Conservation (phyloP, 2,113 vertebrate genomes). For the Platanista minor region DNA sequence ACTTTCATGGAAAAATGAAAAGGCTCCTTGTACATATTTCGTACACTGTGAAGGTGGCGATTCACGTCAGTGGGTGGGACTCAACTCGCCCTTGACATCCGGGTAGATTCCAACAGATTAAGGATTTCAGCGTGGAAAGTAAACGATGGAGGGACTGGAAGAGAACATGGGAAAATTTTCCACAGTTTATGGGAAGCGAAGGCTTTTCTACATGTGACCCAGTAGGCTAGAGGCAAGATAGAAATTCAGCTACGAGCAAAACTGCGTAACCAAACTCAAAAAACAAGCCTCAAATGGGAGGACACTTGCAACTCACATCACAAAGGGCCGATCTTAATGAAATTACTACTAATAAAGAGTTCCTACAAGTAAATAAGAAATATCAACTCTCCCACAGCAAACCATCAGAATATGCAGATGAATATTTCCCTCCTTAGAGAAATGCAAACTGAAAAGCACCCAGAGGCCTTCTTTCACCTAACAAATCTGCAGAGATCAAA, state of each 20-base stretch:
- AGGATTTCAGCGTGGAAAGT: neutral
- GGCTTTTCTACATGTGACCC: neutral
- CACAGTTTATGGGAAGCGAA: neutral
- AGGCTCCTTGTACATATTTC: neutral
- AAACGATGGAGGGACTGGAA: neutral
- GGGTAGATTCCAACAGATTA: neutral
- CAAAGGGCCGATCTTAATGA: neutral
- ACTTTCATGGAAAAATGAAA: neutral
- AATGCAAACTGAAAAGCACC: neutral
- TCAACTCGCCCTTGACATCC: neutral
- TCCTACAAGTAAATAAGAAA: neutral
- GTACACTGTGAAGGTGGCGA: neutral
- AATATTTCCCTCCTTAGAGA: neutral
- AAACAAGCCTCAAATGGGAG: too few relatives aligned
- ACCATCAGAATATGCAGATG: neutral
- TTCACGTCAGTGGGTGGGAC: neutral
- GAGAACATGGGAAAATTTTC: neutral
- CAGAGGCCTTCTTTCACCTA: neutral
- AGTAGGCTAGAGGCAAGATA: neutral
- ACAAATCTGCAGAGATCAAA: neutral
- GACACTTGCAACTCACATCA: neutral
- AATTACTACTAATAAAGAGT: neutral
- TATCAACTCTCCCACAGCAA: neutral
- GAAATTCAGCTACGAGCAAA: neutral
- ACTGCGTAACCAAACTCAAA: neutral